A percentile compares a stretch with the other conserved stretches of the same genome.
These are phyloP conservation scores for Pholis gunnellus DNA, from an alignment of 2,113 vertebrate genomes.

Conservation along the genomic window DNA sequence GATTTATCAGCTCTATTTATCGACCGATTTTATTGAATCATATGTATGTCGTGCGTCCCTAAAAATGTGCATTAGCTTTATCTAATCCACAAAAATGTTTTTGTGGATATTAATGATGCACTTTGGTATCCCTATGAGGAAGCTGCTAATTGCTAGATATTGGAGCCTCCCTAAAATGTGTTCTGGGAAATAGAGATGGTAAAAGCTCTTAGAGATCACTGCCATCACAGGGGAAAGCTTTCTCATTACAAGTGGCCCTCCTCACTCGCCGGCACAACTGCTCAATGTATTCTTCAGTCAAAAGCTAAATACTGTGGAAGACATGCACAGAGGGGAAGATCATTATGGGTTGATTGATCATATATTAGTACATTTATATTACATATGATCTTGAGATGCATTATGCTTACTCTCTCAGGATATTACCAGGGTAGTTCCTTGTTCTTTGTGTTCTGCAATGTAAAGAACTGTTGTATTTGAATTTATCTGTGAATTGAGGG, in stretches of 20 bases:
- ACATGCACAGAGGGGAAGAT: neutral
- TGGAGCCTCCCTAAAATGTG: conserved; percentile 53
- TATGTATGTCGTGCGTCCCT: neutral
- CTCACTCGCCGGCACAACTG: neutral
- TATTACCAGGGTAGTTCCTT: neutral
- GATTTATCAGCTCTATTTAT: neutral
- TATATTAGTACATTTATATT: neutral
- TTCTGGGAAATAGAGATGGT: conserved; percentile 69
- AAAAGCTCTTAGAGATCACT: conserved; percentile 72
- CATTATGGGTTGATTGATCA: neutral
- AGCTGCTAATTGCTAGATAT: conserved; percentile 69
- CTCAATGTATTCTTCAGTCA: conserved; percentile 19
- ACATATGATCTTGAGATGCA: neutral
- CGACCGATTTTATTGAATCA: neutral
- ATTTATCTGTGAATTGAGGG: neutral
- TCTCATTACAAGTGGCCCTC: conserved; percentile 35
- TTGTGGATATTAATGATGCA: conserved; percentile 64
- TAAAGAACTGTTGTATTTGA: neutral
- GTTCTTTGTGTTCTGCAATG: neutral
- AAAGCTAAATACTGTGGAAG: conserved; percentile 47
- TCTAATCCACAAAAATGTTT: conserved; percentile 41
- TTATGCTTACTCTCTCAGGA: neutral
- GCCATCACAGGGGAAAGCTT: conserved; percentile 57
- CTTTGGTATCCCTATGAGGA: conserved; percentile 41
- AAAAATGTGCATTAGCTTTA: conserved; percentile 37